Conservation (phyloP, 2,797 vertebrate genomes). For the Sandelia bainsii region DNA sequence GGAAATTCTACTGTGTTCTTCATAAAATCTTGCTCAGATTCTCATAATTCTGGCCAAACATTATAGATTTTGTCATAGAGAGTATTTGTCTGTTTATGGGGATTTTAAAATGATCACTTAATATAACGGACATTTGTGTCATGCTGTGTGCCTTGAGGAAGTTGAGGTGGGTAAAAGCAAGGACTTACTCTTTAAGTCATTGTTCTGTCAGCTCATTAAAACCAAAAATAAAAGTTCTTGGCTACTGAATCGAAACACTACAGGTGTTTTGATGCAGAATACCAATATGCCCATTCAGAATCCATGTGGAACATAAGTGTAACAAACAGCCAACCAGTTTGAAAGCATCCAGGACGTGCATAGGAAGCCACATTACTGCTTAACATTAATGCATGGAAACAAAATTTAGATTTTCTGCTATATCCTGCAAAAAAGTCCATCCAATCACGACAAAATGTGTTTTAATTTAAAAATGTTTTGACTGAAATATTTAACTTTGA, state of each 20-base stretch:
- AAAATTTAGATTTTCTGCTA: too few species aligned
- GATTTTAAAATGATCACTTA: conserved; percentile 43
- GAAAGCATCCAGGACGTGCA: conserved; percentile 14
- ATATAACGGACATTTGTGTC: conserved; percentile 25
- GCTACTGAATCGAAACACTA: conserved; percentile 21
- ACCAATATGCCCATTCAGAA: conserved; percentile 26
- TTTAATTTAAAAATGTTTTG: too few species aligned
- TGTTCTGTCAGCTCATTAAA: conserved; percentile 25
- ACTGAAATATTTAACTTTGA: too few species aligned
- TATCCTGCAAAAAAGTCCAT: too few species aligned
- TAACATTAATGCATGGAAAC: too few species aligned
- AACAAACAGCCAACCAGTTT: conserved; percentile 11
- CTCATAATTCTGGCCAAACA: too few species aligned
- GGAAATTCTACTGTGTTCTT: conserved; percentile 10
- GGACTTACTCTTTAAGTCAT: conserved; percentile 10
- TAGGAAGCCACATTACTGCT: too few species aligned
- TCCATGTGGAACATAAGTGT: neutral
- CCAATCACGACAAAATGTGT: too few species aligned
- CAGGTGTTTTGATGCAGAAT: conserved; percentile 22
- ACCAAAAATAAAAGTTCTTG: conserved; percentile 36
- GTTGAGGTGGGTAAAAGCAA: conserved; percentile 9
- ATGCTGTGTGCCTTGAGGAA: conserved; percentile 36
- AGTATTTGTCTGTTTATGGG: conserved; percentile 19
- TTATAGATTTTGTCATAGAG: too few species aligned
- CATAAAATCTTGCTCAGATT: conserved; percentile 1